Evolutionary conservation across 2,113 vertebrate species (phyloP).

Genomic region (Dipodomys stephensi): DNA sequence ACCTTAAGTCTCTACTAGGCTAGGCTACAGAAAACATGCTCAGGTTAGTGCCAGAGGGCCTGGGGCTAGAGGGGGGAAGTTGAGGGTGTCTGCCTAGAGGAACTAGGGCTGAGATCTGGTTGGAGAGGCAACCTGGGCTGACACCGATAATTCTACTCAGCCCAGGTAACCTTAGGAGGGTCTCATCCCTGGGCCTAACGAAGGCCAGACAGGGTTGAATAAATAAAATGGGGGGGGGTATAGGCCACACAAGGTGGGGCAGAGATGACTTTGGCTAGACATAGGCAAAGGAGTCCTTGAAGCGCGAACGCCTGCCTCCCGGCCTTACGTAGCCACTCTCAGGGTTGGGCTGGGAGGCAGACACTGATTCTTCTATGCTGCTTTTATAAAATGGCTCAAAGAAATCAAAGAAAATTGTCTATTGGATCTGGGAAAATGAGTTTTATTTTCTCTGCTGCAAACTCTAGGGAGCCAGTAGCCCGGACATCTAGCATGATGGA

Average conservation of each 20-base stretch:
- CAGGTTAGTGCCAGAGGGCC: not conserved
- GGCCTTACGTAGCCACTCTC: not conserved
- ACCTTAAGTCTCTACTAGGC: not conserved
- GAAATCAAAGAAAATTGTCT: not conserved
- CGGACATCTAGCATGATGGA: too few species aligned
- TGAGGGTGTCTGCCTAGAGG: not conserved
- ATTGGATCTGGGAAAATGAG: not conserved
- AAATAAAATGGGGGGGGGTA: not conserved
- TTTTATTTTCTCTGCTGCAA: not conserved
- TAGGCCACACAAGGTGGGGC: not conserved
- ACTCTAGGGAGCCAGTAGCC: not conserved
- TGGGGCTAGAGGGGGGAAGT: not conserved
- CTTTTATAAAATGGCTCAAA: slow-evolving; percentile 6
- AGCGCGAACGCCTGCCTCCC: not conserved
- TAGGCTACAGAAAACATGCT: not conserved
- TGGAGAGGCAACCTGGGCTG: not conserved
- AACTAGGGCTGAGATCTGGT: not conserved
- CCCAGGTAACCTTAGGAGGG: not conserved
- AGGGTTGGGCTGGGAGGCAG: not conserved
- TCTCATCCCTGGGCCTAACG: not conserved
- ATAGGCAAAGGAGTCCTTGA: not conserved
- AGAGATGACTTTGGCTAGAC: not conserved
- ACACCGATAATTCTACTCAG: not conserved
- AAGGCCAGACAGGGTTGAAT: not conserved
- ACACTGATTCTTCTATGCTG: not conserved